A percentile compares a stretch with the other conserved stretches of the same genome.
phyloP scores from a whole-genome alignment of 2,888 invertebrate species.

The Seira ritae region DNA sequence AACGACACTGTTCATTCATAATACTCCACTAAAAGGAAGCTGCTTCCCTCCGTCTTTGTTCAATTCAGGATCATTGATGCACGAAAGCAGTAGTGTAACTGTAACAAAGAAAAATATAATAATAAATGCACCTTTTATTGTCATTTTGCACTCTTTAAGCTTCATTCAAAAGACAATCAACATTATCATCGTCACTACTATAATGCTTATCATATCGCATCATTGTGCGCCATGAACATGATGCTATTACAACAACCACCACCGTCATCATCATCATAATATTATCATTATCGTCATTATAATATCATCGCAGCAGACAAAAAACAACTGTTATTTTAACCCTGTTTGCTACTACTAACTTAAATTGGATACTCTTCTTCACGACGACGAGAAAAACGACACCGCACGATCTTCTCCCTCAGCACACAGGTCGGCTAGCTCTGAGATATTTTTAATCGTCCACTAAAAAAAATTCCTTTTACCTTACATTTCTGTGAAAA shows the following conservation, averaged over 20 bases:
- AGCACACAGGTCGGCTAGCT: constrained; percentile 32
- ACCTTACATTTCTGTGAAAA: constrained; percentile 6
- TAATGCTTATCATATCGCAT: too few relatives aligned
- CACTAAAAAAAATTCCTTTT: constrained; percentile 8
- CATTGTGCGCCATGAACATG: too few relatives aligned
- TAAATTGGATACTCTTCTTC: constrained; percentile 1
- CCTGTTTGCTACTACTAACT: too few relatives aligned
- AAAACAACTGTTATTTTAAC: constrained; percentile 14
- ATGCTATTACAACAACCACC: too few relatives aligned
- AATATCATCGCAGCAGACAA: not conserved
- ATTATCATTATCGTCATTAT: constrained; percentile 36
- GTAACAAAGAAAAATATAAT: too few relatives aligned
- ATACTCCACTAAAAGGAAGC: too few relatives aligned
- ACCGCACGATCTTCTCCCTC: constrained; percentile 10
- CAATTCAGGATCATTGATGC: too few relatives aligned
- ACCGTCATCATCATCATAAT: constrained; percentile 40
- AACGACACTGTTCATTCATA: too few relatives aligned
- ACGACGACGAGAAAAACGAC: constrained; percentile 27
- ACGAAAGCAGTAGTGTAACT: too few relatives aligned
- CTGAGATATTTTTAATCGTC: constrained; percentile 37
- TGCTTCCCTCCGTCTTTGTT: too few relatives aligned
- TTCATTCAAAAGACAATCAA: constrained; percentile 56
- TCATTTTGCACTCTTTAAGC: too few relatives aligned
- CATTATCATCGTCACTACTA: constrained; percentile 47
- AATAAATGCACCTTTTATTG: too few relatives aligned